Evolutionary conservation across 2,113 vertebrate genomes (phyloP).

Genomic region (Psittacus erithacus): DNA sequence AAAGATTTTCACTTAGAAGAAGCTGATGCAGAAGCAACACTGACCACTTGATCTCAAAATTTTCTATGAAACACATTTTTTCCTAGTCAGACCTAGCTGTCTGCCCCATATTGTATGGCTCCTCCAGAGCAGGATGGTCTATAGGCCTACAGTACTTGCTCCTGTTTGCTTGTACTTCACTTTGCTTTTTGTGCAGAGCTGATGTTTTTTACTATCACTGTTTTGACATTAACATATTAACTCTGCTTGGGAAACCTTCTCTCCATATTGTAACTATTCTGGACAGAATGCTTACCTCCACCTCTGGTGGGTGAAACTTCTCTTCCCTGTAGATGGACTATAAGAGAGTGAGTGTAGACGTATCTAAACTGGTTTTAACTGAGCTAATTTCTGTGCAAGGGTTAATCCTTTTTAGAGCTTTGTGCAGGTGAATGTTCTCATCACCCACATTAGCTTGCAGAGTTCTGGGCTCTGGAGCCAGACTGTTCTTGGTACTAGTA

Average conservation of each 20-base stretch:
- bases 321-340: not conserved
- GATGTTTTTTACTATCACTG: not conserved
- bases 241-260: not conserved
- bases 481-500: not conserved
- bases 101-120: not conserved
- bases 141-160: not conserved
- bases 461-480: not conserved
- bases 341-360: not conserved
- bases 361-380: not conserved
- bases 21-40: not conserved
- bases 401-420: not conserved
- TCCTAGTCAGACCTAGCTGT: not conserved
- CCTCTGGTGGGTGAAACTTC: not conserved
- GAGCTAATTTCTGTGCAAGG: not conserved
- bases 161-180: not conserved
- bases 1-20: not conserved
- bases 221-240: not conserved
- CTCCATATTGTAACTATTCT: not conserved
- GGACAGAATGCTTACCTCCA: not conserved
- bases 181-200: not conserved
- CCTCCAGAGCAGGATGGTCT: not conserved
- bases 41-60: not conserved
- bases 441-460: not conserved
- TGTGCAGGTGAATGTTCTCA: not conserved
- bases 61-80: not conserved